Evolutionary conservation across 1,140 invertebrate genomes (phyloP), one percentile per base, ranked within the genome.

Genomic region (Drosophila trapezifrons): DNA sequence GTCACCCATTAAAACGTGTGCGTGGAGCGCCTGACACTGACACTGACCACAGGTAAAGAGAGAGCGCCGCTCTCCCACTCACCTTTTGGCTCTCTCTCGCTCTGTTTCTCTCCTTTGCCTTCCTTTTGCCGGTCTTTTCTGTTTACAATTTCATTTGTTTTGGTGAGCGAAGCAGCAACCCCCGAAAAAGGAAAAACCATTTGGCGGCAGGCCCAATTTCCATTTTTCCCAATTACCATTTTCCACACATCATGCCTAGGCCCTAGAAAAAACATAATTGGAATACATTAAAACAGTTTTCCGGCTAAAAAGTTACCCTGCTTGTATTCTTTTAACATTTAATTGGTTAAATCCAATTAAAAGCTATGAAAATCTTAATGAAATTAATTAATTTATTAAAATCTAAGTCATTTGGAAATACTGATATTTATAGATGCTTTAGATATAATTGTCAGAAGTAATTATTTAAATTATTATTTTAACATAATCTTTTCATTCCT

Each of bases 11-110:
- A 40, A 43, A 75, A 76, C 72, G 76, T 84, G 76, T 67, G 47
- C 57, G 78, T 52, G 42, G 42, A 60, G 65, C 59, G 76, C 17
- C 67, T 38, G 37, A 74, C 83, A 85, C 83, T 86, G 83, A 86
- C 83, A 86, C 83, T 87, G 83, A 87, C 83, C 83, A 87, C 82
- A 86, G 76, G 71, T 86, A 87, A 85, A 84, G 74, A 25, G 17
- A 38, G 15, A 40, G 58, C 65, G n/a, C 38, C 78, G 55, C 77
- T 78, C 72, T 56, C 56, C 22, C 64, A 25, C 64, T 73, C 60
- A 47, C 52, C 64, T 56, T 38, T 35, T n/a, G 10, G 42, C 59
- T 73, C 70, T 67, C 20, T 71, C 42, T 22, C n/a, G 42, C 20
- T 27, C 35, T 56, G 22, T 20, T 45, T 27, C 45, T n/a, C 13